Conservation (phyloP, 2,797 vertebrate species). For the Triplophysa yarkandensis region DNA sequence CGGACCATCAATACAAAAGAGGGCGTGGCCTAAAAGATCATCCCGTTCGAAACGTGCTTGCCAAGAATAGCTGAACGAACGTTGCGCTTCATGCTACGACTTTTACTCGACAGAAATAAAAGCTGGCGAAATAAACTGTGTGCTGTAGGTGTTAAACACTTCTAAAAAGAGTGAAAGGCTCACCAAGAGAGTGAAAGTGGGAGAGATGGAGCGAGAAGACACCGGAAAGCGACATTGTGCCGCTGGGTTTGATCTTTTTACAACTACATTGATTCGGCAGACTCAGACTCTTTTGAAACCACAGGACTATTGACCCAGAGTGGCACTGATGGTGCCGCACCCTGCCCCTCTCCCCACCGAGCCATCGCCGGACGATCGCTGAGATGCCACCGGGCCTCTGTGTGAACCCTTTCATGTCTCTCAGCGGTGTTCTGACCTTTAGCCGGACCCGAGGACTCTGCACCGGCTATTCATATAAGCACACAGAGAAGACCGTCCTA, state of each 20-base stretch:
- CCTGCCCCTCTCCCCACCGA: constrained; percentile 59
- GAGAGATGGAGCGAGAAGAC: constrained; percentile 24
- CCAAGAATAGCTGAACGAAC: constrained; percentile 10
- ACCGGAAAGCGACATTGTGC: constrained; percentile 56
- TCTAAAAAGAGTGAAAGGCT: background rate
- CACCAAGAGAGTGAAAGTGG: constrained; percentile 2
- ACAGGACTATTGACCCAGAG: constrained; percentile 56
- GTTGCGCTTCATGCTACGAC: background rate
- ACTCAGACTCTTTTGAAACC: constrained; percentile 54
- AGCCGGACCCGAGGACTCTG: constrained; percentile 55
- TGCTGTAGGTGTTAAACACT: constrained; percentile 1
- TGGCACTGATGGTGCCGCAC: constrained; percentile 32
- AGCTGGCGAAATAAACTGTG: constrained; percentile 23
- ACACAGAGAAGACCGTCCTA: constrained; percentile 41
- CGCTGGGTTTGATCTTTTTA: constrained; percentile 74
- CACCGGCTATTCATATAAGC: constrained; percentile 51
- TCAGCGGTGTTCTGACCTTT: constrained; percentile 72
- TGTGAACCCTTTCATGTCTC: constrained; percentile 74
- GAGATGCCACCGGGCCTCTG: constrained; percentile 44
- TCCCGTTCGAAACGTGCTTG: constrained; percentile 41
- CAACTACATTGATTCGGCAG: constrained; percentile 75
- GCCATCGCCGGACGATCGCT: constrained; percentile 48
- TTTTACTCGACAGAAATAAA: constrained; percentile 2
- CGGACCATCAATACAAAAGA: constrained; percentile 70
- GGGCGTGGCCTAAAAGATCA: constrained; percentile 69